A percentile compares a stretch with the other conserved stretches of the same genome.
phyloP scores from a whole-genome alignment of 2,797 vertebrate species.

The Okamejei kenojei region DNA sequence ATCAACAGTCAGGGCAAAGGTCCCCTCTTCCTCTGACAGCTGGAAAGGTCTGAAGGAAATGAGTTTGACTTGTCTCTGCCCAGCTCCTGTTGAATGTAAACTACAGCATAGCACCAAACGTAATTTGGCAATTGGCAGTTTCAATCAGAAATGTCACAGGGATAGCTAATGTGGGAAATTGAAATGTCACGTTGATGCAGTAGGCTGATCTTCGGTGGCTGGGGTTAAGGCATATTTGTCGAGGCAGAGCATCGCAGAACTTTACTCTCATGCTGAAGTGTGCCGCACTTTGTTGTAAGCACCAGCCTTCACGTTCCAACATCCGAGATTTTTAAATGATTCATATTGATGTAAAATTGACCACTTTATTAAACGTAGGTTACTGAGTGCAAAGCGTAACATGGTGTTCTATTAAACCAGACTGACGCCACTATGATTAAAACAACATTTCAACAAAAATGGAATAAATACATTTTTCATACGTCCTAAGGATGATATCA shows the following conservation, averaged over 20 bases:
- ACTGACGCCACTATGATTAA: not conserved
- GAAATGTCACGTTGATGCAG: conserved; percentile 36
- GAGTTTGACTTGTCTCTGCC: conserved; percentile 11
- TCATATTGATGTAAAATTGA: not conserved
- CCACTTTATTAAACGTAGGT: not conserved
- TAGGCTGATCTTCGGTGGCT: not conserved
- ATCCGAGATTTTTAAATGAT: not conserved
- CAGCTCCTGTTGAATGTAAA: conserved; percentile 32
- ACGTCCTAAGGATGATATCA: not conserved
- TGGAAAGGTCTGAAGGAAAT: conserved; percentile 25
- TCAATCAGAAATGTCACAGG: conserved; percentile 37
- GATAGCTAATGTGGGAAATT: conserved; percentile 30
- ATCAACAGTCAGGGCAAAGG: conserved; percentile 24
- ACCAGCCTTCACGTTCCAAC: not conserved
- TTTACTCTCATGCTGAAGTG: not conserved
- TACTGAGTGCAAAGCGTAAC: not conserved
- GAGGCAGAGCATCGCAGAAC: not conserved
- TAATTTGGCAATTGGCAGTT: conserved; percentile 38
- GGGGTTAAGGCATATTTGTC: conserved; percentile 28
- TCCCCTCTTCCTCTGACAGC: not conserved
- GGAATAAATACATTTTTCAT: not conserved
- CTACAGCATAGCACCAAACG: conserved; percentile 9
- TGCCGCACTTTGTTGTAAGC: not conserved
- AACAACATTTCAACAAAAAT: conserved; percentile 5
- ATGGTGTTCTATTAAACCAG: not conserved